phyloP scores from a whole-genome alignment of 2,113 vertebrate genomes.

The Microcebus tavaratra region DNA sequence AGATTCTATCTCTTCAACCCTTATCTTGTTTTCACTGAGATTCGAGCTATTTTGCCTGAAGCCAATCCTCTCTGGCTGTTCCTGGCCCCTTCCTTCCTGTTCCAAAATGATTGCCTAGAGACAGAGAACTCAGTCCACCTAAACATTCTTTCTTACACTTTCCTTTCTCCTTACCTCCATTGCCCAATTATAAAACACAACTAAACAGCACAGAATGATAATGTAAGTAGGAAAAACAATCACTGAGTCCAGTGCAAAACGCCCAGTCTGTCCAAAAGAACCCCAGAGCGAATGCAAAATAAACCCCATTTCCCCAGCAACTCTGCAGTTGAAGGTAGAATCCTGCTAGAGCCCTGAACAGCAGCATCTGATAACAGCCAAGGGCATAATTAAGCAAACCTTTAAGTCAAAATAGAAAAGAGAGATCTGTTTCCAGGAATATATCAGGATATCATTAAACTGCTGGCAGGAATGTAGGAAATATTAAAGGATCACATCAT shows the following conservation, averaged over 20 bases:
- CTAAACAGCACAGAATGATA: neutral
- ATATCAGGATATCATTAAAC: neutral
- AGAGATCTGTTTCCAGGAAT: neutral
- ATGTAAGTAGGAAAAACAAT: neutral
- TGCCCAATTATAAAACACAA: conserved; percentile 5
- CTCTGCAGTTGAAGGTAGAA: neutral
- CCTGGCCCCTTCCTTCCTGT: conserved; percentile 16
- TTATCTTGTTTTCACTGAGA: conserved; percentile 56
- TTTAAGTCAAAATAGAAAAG: conserved; percentile 37
- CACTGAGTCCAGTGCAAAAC: neutral
- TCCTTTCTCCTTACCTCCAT: neutral
- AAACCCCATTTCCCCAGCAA: neutral
- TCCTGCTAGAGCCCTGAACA: neutral
- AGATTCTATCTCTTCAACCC: conserved; percentile 34
- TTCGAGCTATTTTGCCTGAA: conserved; percentile 41
- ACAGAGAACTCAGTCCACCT: neutral
- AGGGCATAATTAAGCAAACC: neutral
- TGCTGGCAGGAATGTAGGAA: neutral
- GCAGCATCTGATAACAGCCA: neutral
- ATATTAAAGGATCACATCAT: neutral
- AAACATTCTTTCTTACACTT: conserved; percentile 12
- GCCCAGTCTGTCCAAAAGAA: neutral
- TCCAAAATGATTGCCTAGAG: conserved; percentile 27
- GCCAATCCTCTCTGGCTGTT: conserved; percentile 8
- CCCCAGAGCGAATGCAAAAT: neutral